These are phyloP conservation scores for Scatophagus argus DNA, from an alignment of 2,113 vertebrate genomes.

Conservation along the genomic window DNA sequence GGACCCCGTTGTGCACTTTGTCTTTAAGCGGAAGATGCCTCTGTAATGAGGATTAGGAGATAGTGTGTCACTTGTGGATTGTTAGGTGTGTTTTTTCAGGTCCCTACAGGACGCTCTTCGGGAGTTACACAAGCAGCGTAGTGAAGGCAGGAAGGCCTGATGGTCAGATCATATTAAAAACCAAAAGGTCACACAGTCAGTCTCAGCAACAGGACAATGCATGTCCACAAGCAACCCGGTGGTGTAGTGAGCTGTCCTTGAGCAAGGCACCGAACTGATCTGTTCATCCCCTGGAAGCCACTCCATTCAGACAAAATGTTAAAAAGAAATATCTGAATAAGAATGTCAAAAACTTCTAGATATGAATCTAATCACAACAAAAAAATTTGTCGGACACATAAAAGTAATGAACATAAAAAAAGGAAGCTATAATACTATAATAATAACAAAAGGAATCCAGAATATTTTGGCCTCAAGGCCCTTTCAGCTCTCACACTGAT, in stretches of 20 bases:
- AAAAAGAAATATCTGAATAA: neutral
- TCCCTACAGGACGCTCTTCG: neutral
- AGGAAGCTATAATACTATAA: too few species aligned
- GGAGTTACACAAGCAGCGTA: conserved; percentile 20
- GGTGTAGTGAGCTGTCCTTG: conserved; percentile 8
- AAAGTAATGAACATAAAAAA: neutral
- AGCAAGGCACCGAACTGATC: conserved; percentile 28
- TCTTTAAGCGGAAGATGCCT: conserved; percentile 73
- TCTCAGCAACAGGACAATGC: conserved; percentile 8
- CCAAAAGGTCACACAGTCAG: conserved; percentile 31
- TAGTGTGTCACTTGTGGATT: conserved; percentile 57
- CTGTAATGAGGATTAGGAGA: conserved; percentile 69
- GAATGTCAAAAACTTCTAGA: neutral
- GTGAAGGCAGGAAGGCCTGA: neutral
- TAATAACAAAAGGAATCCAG: neutral
- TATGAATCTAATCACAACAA: too few species aligned
- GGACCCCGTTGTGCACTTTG: conserved; percentile 67
- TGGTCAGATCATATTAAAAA: conserved; percentile 6
- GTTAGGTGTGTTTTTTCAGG: conserved; percentile 59
- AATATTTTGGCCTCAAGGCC: conserved; percentile 16
- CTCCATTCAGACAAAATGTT: too few species aligned
- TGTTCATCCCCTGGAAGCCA: neutral
- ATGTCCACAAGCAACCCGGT: neutral
- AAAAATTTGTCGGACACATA: too few species aligned
- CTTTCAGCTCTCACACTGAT: conserved; percentile 1